Base-by-base conservation (phyloP, 2,797 vertebrate genomes). In the Nyctibius grandis region DNA sequence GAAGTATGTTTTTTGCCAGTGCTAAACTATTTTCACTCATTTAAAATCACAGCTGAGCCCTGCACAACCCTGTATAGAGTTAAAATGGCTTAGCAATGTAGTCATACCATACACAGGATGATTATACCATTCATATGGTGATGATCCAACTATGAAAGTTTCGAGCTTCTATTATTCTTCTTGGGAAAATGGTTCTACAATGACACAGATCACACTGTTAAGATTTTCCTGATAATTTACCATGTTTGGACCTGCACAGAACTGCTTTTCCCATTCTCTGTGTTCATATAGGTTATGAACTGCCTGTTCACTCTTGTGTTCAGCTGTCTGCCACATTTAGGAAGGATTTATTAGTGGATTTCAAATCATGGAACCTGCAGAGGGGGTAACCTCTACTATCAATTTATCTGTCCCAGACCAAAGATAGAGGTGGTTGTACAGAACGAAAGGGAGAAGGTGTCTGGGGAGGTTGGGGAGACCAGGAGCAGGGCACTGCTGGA, bases 181-280 rank as follows among this genome's bases (percentile, higher is more conserved):
- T 73, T 93, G 84, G 84, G 77, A 94, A 85, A 96, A 92, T 77
- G 45, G 28, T 92, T 93, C 67, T 54, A 7, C 45, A 60, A 11
- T 83, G 94, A 60, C 84, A 92, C 29, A 82, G 81, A 87, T 70
- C 67, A 92, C 59, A 2, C 25, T 48, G 26, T 11, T 40, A 25
- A 95, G 95, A 96, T 95, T 70, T 94, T 53, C 61, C 56, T 67
- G 75, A 87, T 89, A 86, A 47, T 22, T 86, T 75, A 2, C 40
- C 83, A 15, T 79, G 89, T 77, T 83, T 82, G 86, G 53, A 74
- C 85, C 53, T 91, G 93, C n/a, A 70, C 15, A 67, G 63, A 44
- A 44, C 50, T 70, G 31, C 31, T 91, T 88, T 69, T 85, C 57
- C 44, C 36, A 23, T 64, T 80, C 60, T 45, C 63, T 78, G 2